Conservation (phyloP, 1,140 invertebrate species). For the Hetaerina americana region DNA sequence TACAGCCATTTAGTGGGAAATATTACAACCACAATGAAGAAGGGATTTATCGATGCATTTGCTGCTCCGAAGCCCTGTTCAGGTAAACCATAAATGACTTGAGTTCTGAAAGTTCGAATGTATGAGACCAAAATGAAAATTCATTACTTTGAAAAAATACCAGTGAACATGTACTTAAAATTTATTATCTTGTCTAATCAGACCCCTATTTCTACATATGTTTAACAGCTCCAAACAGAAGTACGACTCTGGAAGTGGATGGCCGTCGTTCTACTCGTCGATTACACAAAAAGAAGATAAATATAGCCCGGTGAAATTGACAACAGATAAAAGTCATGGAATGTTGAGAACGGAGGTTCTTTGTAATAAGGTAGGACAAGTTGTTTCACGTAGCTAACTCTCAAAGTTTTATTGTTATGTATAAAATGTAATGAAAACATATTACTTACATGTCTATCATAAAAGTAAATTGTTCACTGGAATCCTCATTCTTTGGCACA, state of each 20-base stretch:
- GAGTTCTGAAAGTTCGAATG: neutral
- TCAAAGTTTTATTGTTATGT: too few species aligned
- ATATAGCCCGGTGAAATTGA: conserved; percentile 29
- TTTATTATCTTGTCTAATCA: too few species aligned
- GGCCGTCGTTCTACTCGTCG: conserved; percentile 45
- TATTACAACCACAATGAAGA: conserved; percentile 36
- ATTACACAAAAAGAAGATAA: conserved; percentile 20
- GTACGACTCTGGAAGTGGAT: conserved; percentile 44
- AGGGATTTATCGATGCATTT: conserved; percentile 38
- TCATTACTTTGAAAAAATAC: too few species aligned
- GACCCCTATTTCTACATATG: too few species aligned
- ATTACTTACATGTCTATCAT: too few species aligned
- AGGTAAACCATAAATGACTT: conserved; percentile 17
- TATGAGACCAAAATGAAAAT: too few species aligned
- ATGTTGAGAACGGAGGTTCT: conserved; percentile 15
- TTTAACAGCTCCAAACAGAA: conserved; percentile 29
- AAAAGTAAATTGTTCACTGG: too few species aligned
- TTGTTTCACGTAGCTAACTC: too few species aligned
- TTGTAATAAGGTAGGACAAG: conserved; percentile 4
- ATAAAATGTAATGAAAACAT: too few species aligned
- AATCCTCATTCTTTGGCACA: too few species aligned
- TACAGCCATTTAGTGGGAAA: conserved; percentile 36
- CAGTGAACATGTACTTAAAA: too few species aligned
- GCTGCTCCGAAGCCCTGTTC: conserved; percentile 40
- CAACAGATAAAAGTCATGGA: conserved; percentile 34